phyloP scores from a whole-genome alignment of 1,140 invertebrate genomes.

The Centruroides sculpturatus region DNA sequence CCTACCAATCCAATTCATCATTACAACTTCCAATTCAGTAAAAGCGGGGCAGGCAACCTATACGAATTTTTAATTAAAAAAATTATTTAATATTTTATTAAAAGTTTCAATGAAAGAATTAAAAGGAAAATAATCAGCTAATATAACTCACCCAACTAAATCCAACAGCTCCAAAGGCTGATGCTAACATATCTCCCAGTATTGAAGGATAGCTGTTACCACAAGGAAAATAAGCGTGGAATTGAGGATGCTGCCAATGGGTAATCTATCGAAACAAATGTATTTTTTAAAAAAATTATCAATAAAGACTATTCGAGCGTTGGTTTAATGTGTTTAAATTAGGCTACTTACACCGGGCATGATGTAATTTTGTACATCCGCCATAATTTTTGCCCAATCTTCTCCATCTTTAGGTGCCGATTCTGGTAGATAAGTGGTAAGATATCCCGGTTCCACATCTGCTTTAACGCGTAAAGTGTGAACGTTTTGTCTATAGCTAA shows the following conservation, averaged over 20 bases:
- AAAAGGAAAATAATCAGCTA: not conserved
- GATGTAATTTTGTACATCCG: constrained; percentile 85
- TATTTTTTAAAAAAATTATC: too few relatives aligned
- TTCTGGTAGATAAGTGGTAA: constrained; percentile 60
- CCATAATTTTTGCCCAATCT: constrained; percentile 83
- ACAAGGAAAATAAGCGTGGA: constrained; percentile 96
- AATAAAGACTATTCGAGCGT: too few relatives aligned
- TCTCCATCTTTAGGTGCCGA: constrained; percentile 69
- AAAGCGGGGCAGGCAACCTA: constrained; percentile 34
- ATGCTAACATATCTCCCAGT: constrained; percentile 93
- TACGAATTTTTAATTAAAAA: too few relatives aligned
- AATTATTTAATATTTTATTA: not conserved
- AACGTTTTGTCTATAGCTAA: constrained; percentile 79
- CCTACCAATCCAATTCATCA: constrained; percentile 35
- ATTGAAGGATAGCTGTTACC: constrained; percentile 96
- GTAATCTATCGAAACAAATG: constrained; percentile 45
- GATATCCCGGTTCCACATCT: constrained; percentile 35
- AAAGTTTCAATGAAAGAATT: not conserved
- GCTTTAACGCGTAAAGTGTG: constrained; percentile 40
- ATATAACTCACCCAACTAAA: constrained; percentile 74
- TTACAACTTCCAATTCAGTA: constrained; percentile 36
- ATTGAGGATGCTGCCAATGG: constrained; percentile 97
- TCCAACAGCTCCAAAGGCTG: constrained; percentile 90
- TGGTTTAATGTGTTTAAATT: not conserved
- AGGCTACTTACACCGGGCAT: constrained; percentile 71